phyloP scores from a whole-genome alignment of 2,113 vertebrate genomes.

The Atlantisia rogersi region DNA sequence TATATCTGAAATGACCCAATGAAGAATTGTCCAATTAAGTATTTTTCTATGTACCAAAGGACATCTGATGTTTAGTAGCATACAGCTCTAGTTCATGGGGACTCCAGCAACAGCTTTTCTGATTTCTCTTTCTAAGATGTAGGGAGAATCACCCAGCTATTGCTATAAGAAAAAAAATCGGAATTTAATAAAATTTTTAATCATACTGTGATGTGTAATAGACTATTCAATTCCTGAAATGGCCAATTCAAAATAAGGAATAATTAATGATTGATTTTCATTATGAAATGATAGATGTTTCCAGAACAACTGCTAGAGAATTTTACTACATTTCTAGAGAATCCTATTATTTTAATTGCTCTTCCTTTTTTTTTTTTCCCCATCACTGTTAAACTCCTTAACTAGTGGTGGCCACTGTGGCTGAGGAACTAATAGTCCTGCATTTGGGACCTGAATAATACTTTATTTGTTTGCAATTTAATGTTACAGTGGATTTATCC shows the following conservation, averaged over 20 bases:
- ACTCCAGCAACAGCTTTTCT: neutral
- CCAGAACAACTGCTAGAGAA: neutral
- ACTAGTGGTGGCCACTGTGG: neutral
- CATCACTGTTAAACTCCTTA: neutral
- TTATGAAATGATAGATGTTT: neutral
- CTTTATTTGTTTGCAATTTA: neutral
- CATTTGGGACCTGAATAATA: neutral
- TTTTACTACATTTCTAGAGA: neutral
- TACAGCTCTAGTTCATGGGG: neutral
- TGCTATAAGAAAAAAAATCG: neutral
- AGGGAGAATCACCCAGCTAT: neutral
- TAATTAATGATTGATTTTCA: neutral
- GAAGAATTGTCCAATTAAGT: neutral
- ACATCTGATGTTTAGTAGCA: neutral
- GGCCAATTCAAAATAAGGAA: neutral
- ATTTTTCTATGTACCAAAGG: neutral
- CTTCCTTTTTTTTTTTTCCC: neutral
- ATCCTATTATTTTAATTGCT: neutral
- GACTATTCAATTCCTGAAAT: neutral
- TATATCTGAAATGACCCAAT: neutral
- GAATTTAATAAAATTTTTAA: neutral
- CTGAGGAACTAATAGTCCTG: neutral
- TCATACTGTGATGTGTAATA: neutral
- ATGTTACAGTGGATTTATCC: neutral
- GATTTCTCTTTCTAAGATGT: neutral